Evolutionary conservation across 2,888 invertebrate genomes (phyloP), one percentile per base, ranked within the genome.

Genomic region (Xanthia icteritia): DNA sequence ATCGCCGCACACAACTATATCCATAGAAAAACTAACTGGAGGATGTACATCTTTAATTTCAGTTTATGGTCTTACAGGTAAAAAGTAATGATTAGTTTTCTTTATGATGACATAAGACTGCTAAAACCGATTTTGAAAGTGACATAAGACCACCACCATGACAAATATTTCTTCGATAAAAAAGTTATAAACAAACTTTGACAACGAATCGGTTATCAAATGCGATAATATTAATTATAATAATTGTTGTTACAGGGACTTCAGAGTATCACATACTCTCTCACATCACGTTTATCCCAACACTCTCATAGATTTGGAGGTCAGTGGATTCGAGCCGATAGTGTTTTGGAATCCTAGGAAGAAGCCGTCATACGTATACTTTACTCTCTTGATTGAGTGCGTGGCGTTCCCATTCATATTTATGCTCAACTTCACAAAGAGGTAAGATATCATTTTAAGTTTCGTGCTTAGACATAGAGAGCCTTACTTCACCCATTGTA

Each of bases 211-310:
- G 42, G 42, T 42, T 42, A 42, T 42, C 42, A 42, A 42, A 42
- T 42, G 11, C 42, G 11, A 27, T 51, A 42, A 27, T 17, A 51
- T 36, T 68, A 39, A 74, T 61, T 48, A 23, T 20, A 13, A 51
- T n/a, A 54, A 65, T 76, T 73, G 17, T 60, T 63, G 63, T 95
- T 96, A 73, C 92, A 97, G 97, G 81, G 97, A 98, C 77, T 98
- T 98, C 97, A 97, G 98, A 86, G 97, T 98, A 56, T 97, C 97
- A 0, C 98, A 99, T 88, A 97, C 96, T 0, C 92, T 99, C 48
- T 98, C 98, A 45, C 99, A 99, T 92, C 99, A 99, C 91, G 94
- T 98, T 4, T 98, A 97, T 91, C 97, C 98, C 0, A 99, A 99
- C 90, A 98, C 98, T 0, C 94, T 98, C 2, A 97, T 97, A 93